phyloP scores from a whole-genome alignment of 2,113 vertebrate genomes.

The Caretta caretta region DNA sequence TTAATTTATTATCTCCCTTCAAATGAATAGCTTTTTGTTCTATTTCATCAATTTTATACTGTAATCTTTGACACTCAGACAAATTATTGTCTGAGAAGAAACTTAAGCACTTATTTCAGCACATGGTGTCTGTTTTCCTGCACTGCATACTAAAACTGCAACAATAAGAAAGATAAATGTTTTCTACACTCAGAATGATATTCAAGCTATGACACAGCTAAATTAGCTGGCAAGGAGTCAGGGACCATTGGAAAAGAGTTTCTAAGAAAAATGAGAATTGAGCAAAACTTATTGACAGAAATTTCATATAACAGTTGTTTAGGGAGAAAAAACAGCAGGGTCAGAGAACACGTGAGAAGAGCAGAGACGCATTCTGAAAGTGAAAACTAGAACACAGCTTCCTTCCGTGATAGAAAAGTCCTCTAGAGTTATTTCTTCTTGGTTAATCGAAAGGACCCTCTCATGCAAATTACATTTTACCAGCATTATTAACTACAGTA shows the following conservation, averaged over 20 bases:
- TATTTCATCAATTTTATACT: background rate
- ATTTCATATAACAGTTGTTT: background rate
- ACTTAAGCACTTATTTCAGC: background rate
- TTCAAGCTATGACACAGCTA: background rate
- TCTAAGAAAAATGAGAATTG: background rate
- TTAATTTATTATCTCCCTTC: background rate
- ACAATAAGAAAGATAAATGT: background rate
- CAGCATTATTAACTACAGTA: background rate
- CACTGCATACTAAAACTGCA: background rate
- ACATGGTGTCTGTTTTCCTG: background rate
- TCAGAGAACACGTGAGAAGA: background rate
- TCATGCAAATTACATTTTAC: background rate
- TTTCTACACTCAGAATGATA: background rate
- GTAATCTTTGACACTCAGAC: background rate
- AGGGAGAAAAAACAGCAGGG: background rate
- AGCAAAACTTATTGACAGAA: background rate
- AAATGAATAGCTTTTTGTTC: background rate
- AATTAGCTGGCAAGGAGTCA: background rate
- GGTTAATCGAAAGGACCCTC: background rate
- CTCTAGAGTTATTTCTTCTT: background rate
- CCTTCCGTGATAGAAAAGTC: background rate
- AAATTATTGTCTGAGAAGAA: background rate
- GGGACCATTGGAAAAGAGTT: background rate
- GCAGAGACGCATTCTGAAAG: background rate
- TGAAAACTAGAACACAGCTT: background rate